Evolutionary conservation across 2,797 vertebrate species (phyloP).

Genomic region (Sparidentex hasta): DNA sequence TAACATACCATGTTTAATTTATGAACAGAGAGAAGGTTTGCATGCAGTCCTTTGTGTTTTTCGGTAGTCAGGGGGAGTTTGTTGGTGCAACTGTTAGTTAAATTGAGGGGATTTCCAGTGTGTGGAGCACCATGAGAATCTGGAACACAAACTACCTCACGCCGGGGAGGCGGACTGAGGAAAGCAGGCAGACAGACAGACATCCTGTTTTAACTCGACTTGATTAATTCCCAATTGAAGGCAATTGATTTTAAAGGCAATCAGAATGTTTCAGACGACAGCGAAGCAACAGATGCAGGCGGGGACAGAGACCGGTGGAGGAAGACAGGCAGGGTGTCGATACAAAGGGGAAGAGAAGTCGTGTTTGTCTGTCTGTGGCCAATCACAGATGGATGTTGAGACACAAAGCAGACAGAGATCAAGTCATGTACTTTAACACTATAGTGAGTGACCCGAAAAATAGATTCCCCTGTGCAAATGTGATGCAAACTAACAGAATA

Average conservation of each 20-base stretch:
- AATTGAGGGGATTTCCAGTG: constrained; percentile 74
- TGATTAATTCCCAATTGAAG: constrained; percentile 38
- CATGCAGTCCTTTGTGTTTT: constrained; percentile 28
- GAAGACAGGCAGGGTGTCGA: background rate
- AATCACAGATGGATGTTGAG: background rate
- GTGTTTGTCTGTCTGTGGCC: constrained; percentile 12
- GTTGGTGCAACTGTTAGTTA: constrained; percentile 54
- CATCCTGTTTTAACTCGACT: constrained; percentile 4
- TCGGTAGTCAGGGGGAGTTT: constrained; percentile 39
- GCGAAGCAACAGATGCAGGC: constrained; percentile 9
- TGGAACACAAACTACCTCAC: constrained; percentile 50
- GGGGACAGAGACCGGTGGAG: constrained; percentile 1
- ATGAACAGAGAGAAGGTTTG: background rate
- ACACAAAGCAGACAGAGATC: too few species aligned
- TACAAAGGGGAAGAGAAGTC: background rate
- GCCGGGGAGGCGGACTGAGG: constrained; percentile 24
- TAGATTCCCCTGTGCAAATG: background rate
- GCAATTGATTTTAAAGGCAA: constrained; percentile 30
- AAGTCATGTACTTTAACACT: constrained; percentile 5
- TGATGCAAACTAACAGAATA: background rate
- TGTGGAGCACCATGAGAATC: constrained; percentile 59
- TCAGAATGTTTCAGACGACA: constrained; percentile 40
- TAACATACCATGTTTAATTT: constrained; percentile 18
- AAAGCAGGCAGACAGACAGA: constrained; percentile 37
- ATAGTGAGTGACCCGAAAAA: background rate